Evolutionary conservation across 2,113 vertebrate genomes (phyloP).

Genomic region (Pardalotus punctatus): DNA sequence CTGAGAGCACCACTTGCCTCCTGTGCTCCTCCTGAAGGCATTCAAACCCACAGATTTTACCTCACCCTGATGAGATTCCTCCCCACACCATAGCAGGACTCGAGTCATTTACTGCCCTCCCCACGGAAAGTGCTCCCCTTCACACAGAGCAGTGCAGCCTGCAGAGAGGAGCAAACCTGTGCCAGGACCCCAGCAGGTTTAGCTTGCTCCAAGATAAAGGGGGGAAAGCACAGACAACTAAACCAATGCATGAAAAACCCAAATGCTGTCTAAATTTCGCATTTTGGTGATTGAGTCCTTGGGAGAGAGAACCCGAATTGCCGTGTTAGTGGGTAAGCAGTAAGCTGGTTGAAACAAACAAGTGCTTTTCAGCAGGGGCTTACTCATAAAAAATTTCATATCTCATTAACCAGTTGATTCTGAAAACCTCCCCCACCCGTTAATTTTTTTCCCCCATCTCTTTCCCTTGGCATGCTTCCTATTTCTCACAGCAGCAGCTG

Average conservation of each 20-base stretch:
- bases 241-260: background rate
- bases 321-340: background rate
- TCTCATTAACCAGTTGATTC: slow-evolving; percentile 68
- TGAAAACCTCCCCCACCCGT: slow-evolving; percentile 54
- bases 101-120: background rate
- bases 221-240: background rate
- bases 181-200: background rate
- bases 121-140: background rate
- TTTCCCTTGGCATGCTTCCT: slow-evolving; percentile 75
- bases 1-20: background rate
- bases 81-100: fast-evolving
- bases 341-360: slow-evolving; percentile 24
- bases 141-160: background rate
- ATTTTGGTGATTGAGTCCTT: background rate
- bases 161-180: background rate
- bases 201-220: background rate
- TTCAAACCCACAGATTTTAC: background rate
- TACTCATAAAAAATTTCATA: slow-evolving; percentile 46
- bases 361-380: slow-evolving; percentile 25
- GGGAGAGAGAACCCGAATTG: background rate
- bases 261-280: background rate
- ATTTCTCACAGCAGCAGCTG: slow-evolving; percentile 80
- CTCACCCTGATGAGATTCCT: background rate
- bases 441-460: slow-evolving; percentile 54
- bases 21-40: background rate